Evolutionary conservation across 2,797 vertebrate genomes (phyloP).

Genomic region (Alauda arvensis): DNA sequence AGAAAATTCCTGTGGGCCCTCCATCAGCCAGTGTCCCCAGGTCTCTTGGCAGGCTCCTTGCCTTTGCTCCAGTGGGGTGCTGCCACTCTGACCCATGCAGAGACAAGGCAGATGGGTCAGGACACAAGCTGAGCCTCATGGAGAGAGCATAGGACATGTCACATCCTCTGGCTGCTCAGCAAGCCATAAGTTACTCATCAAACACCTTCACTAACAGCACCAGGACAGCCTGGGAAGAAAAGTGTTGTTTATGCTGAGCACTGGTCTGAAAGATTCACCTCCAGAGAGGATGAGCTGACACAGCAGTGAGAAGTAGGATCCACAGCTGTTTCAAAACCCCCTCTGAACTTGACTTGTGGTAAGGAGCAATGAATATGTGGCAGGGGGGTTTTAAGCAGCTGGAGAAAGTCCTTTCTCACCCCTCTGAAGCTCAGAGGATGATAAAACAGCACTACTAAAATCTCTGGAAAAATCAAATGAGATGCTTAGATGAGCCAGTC

Average conservation of each 20-base stretch:
- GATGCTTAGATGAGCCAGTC: neutral
- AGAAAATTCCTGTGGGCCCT: neutral
- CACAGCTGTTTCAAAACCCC: neutral
- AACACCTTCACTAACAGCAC: neutral
- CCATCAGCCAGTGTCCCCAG: neutral
- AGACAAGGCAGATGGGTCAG: neutral
- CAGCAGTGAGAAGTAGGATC: neutral
- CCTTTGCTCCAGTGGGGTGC: fast-evolving
- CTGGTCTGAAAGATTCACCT: neutral
- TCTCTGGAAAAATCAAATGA: neutral
- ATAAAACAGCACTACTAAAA: neutral
- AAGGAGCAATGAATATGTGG: neutral
- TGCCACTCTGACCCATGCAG: neutral
- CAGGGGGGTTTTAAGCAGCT: neutral
- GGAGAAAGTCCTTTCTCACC: neutral
- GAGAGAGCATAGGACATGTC: neutral
- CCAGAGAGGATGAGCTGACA: neutral
- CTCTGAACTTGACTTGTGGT: neutral
- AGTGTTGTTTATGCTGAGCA: neutral
- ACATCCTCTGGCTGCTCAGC: neutral
- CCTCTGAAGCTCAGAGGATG: neutral
- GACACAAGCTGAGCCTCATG: neutral
- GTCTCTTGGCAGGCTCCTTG: neutral
- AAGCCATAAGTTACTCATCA: neutral
- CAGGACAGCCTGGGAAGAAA: neutral